Conservation (phyloP, 2,888 invertebrate genomes). For the Eupithecia abbreviata region DNA sequence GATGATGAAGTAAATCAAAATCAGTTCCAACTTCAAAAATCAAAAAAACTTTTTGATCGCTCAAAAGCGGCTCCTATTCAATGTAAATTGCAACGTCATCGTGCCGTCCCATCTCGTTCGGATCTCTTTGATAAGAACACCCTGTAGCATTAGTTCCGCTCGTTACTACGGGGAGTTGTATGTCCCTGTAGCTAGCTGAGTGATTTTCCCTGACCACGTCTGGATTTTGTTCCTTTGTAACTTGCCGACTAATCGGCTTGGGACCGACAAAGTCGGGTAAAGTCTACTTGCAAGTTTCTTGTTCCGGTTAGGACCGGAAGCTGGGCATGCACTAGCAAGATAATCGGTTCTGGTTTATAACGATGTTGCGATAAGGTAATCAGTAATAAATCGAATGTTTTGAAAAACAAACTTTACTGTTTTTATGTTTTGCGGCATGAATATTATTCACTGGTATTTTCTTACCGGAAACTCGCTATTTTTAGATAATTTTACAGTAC, state of each 20-base stretch:
- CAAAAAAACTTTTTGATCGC: no score
- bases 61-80: no score
- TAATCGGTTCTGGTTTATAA: neutral
- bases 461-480: no score
- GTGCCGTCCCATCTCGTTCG: neutral
- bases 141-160: neutral
- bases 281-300: neutral
- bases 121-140: neutral
- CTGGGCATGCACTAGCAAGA: neutral
- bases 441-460: no score
- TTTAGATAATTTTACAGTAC: no score
- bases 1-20: no score
- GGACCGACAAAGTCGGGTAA: neutral
- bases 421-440: no score
- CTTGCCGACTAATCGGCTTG: constrained; percentile 6
- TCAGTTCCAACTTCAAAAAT: no score
- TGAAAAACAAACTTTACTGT: no score
- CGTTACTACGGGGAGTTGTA: neutral
- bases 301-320: neutral
- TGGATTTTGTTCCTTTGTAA: neutral
- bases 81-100: no score
- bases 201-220: constrained; percentile 8
- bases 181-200: neutral
- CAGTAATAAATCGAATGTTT: no score
- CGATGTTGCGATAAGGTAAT: neutral